Base-by-base conservation (phyloP, 92 coral and sea anemone genomes). In the Phenganax subtilis region DNA sequence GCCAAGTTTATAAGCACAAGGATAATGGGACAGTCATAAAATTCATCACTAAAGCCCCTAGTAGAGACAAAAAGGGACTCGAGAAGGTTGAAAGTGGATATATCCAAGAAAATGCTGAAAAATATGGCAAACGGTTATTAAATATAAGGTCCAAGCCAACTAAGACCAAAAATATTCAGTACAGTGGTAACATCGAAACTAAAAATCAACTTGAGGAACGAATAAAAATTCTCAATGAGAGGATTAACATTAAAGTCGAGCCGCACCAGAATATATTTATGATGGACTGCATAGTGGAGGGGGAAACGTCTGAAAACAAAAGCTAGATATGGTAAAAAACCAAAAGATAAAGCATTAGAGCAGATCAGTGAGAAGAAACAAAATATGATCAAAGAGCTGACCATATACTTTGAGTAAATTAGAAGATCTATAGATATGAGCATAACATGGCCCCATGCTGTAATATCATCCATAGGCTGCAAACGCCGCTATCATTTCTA, bases 81-180 rank as follows among this genome's bases (percentile, higher is more conserved):
- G 89, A 82, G 29, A 83, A 67, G 51, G 83, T 83, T 2, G 87
- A 86, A 52, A 82, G 58, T 16, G 63, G 81, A 52, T 85, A 72
- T 57, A 85, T 85, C 29, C 3, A 71, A 57, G 82, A 85, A 47
- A 77, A 85, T 57, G 77, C 85, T 10, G 79, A 85, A 10, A 85
- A 55, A 9, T 55, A 67, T 68, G 73, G 86, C n/a, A 25, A 57
- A 1, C 0, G 0, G 0, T 55, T 85, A n/a, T 52, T 85, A 54
- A 85, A 85, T 63, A 47, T 80, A 12, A 80, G 66, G 29, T 4
- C 37, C 0, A 85, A 85, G 51, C 44, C 47, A 27, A 9, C 15
- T 0, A 84, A 0, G 17, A 2, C 9, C 53, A 77, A 75, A 78
- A 77, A 55, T 17, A 44, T 77, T n/a, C 17, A 84, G 17, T 84